Conservation (phyloP, 2,113 vertebrate species). For the Mustela nigripes region DNA sequence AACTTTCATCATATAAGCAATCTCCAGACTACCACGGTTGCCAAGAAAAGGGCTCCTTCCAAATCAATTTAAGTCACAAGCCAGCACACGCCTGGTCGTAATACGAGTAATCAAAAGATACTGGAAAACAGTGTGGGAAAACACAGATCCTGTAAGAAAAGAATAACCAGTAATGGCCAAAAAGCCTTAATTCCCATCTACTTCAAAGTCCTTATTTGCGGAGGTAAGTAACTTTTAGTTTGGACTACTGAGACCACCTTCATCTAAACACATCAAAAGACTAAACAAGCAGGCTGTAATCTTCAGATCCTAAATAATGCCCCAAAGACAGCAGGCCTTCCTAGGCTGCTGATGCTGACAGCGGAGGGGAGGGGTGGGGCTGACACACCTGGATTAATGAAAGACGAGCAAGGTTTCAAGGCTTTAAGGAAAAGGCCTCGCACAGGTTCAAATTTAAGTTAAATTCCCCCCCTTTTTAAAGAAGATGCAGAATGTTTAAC, state of each 20-base stretch:
- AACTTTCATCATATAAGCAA: background rate
- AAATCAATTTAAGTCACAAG: background rate
- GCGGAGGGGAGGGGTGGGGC: background rate
- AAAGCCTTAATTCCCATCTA: background rate
- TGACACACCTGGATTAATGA: background rate
- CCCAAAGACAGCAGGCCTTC: background rate
- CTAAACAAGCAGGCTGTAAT: background rate
- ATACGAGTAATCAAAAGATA: background rate
- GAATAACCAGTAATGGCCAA: background rate
- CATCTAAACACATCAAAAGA: background rate
- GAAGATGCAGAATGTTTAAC: background rate
- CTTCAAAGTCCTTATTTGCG: background rate
- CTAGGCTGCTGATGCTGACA: accelerated
- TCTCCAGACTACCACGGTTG: background rate
- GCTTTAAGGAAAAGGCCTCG: background rate
- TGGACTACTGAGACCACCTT: background rate
- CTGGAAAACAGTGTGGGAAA: background rate
- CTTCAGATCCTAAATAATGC: background rate
- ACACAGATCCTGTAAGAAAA: background rate
- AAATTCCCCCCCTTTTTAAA: background rate
- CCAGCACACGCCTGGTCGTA: background rate
- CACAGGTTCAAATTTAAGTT: background rate
- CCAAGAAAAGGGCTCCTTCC: background rate
- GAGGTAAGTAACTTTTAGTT: slow-evolving; percentile 2
- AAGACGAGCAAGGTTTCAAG: background rate